phyloP scores from a whole-genome alignment of 1,140 invertebrate genomes.

The Thaumatotibia leucotreta region DNA sequence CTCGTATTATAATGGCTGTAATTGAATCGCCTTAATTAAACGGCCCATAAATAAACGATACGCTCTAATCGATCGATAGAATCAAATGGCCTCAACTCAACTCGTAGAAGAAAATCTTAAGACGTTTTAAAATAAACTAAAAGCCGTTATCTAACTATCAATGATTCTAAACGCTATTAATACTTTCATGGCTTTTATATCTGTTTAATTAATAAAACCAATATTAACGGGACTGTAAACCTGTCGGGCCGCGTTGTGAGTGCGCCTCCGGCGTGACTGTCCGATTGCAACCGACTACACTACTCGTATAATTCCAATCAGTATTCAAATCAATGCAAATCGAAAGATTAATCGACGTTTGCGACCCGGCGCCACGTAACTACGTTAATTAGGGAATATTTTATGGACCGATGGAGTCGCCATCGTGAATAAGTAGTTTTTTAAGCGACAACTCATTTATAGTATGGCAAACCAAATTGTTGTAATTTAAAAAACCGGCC shows the following conservation, averaged over 20 bases:
- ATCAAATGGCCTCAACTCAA: not conserved
- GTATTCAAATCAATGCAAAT: slow-evolving; percentile 60
- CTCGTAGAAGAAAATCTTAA: not conserved
- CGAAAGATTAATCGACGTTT: slow-evolving; percentile 55
- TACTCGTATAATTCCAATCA: slow-evolving; percentile 50
- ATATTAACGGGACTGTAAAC: slow-evolving; percentile 26
- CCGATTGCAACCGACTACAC: slow-evolving; percentile 27
- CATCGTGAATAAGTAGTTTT: not conserved
- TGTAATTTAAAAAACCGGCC: no score
- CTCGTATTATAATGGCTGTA: not conserved
- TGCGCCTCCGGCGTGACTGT: slow-evolving; percentile 24
- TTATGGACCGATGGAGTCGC: not conserved
- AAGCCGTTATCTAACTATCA: not conserved
- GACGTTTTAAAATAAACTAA: no score
- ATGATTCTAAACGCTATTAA: not conserved
- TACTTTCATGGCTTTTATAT: slow-evolving; percentile 12
- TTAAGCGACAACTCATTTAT: not conserved
- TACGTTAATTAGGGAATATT: slow-evolving; percentile 28
- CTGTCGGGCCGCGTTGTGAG: slow-evolving; percentile 24
- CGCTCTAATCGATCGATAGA: not conserved
- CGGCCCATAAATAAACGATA: not conserved
- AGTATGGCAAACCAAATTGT: no score
- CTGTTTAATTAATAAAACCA: slow-evolving; percentile 28
- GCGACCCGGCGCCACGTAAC: slow-evolving; percentile 29
- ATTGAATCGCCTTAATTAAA: slow-evolving; percentile 7